Base-by-base conservation (phyloP, 2,797 vertebrate species). In the Tapirus indicus region DNA sequence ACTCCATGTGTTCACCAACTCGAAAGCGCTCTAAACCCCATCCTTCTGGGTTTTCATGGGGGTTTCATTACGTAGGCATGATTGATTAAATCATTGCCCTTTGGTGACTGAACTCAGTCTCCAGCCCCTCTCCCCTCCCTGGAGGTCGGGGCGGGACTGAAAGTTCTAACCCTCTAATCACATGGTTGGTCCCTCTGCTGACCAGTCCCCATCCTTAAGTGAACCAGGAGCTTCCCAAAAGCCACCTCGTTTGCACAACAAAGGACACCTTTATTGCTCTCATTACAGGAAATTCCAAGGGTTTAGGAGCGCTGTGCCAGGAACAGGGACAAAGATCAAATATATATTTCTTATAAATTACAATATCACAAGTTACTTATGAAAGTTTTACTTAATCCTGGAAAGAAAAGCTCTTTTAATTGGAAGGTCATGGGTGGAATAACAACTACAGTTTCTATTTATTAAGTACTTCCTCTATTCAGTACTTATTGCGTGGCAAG, bases 341-440 rank as follows among this genome's bases (percentile, higher is more conserved):
- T 38, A 64, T 5, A 49, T 8, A 75, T 25, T 62, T 75, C 64
- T 10, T 64, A 29, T 64, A 77, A 52, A 77, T 54, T 27, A 77
- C 49, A 52, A 54, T 23, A 52, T 49, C 72, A 38, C 11, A 75
- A 14, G 58, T 77, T 77, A 11, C 54, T 95, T 95, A 49, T 21
- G 14, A 74, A 96, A 32, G 58, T 97, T 95, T 78, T 86, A 95
- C 21, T 58, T 95, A 83, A 62, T 83, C 58, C 66, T 94, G 16
- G 44, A 56, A 92, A 74, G 68, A 88, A 92, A 78, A 79, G 29
- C 52, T 89, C 74, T 94, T 72, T 78, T 90, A 60, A 68, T 62
- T 49, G 44, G 23, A 94, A 92, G 68, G 10, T 66, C 54, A 49
- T 5, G 13, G 41, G 35, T 78, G 60, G 14, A 74, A 91, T 88